These are phyloP conservation scores for Blastobasis adustella DNA, from an alignment of 2,888 invertebrate genomes.

Conservation along the genomic window DNA sequence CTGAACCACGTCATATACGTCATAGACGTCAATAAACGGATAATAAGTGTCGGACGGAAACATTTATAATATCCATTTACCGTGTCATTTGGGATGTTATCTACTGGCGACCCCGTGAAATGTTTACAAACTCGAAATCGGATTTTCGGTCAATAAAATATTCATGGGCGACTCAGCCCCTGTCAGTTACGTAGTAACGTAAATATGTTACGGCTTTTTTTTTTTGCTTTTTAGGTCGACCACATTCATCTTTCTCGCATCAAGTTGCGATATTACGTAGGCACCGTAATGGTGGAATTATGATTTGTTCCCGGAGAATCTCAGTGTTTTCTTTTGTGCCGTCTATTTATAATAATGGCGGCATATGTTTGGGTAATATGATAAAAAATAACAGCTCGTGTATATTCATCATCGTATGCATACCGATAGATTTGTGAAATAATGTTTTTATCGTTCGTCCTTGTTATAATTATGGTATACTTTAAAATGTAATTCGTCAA, in stretches of 20 bases:
- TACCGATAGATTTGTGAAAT: no score
- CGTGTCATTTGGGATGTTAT: not conserved
- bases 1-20: no score
- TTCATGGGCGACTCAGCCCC: conserved; percentile 30
- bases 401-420: no score
- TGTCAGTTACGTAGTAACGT: conserved; percentile 33
- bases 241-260: conserved; percentile 35
- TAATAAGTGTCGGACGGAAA: no score
- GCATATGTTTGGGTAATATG: no score
- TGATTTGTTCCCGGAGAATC: not conserved
- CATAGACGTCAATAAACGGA: no score
- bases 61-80: not conserved
- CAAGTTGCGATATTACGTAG: conserved; percentile 27
- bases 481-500: no score
- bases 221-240: conserved; percentile 40
- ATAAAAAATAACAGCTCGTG: no score
- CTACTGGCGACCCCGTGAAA: not conserved
- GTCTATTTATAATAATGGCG: no score
- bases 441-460: no score
- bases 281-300: not conserved
- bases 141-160: conserved; percentile 28
- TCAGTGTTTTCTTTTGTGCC: no score
- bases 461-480: no score
- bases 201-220: conserved; percentile 22
- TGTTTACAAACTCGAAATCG: conserved; percentile 1